Base-by-base conservation (phyloP, 1,140 invertebrate genomes). In the Bombus turneri region DNA sequence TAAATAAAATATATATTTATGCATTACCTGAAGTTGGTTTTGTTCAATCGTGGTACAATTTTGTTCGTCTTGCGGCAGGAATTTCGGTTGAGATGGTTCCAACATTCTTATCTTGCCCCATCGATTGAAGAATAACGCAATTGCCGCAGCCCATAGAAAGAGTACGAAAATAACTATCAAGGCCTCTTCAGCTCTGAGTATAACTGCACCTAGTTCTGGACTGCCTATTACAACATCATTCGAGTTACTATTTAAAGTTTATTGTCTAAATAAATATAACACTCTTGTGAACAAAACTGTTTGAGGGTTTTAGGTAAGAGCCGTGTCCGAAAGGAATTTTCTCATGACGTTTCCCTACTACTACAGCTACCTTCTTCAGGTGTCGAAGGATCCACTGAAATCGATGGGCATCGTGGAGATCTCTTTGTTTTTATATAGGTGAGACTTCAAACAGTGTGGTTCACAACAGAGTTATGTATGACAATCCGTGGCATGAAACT, bases 41-140 rank as follows among this genome's bases (percentile, higher is more conserved):
- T 95, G 93, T 86, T 97, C 96, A 81, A 96, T 96, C 76, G 97
- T 95, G 0, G 96, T 96, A 92, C 97, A 98, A 90, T 97, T 97
- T 86, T 96, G 96, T 83, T 97, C 95, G 93, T 97, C 96, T 86
- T 97, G 97, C 87, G 47, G 47, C 6, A 97, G 97, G 93, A 97
- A 97, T 91, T 97, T 97, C 1, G 97, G 97, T 91, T 98, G 97
- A 94, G 97, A 98, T 10, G 97, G 97, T 92, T 98, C 97, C 93
- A 98, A 93, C 97, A 98, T 98, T 86, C 97, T 96, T 86, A 98
- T 98, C 95, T 98, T 98, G 82, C 97, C 97, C 97, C 97, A 98
- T 76, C 97, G 96, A 95, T 98, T 98, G 95, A 98, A 97, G 94
- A 98, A 98, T 12, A 98, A 95, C 1, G 97, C 96, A 34, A 98